These are phyloP conservation scores for Anaspis maculata DNA, from an alignment of 2,888 invertebrate species.

Conservation along the genomic window DNA sequence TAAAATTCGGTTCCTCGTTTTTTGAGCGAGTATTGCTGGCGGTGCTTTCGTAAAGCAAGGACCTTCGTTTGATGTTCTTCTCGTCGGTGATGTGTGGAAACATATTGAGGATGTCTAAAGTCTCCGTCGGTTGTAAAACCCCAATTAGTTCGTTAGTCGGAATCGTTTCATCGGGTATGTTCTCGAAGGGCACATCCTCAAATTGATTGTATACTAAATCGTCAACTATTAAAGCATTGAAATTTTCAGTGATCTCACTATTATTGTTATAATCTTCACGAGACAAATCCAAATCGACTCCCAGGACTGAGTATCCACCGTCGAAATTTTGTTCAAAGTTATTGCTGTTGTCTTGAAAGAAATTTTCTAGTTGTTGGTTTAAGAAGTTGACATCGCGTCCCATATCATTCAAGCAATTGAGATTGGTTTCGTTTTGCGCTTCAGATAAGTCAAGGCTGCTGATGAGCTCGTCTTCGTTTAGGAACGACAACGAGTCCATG, in stretches of 20 bases:
- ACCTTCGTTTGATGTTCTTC: conserved; percentile 35
- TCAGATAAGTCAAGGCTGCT: neutral
- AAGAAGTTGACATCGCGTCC: conserved; percentile 7
- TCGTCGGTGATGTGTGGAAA: conserved; percentile 39
- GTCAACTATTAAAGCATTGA: conserved; percentile 18
- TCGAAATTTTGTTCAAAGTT: too few relatives aligned
- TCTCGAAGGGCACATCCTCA: conserved; percentile 20
- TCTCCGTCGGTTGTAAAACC: conserved; percentile 11
- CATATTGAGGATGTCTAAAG: conserved; percentile 29
- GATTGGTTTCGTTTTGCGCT: neutral
- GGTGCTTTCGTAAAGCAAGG: conserved; percentile 37
- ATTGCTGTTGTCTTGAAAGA: conserved; percentile 6
- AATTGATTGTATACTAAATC: conserved; percentile 19
- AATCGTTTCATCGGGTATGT: conserved; percentile 3
- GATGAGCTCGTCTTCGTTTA: conserved; percentile 1
- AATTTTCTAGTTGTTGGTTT: conserved; percentile 11
- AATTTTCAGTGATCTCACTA: conserved; percentile 15
- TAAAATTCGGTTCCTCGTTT: conserved; percentile 2
- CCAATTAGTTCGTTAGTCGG: neutral
- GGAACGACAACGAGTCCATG: neutral
- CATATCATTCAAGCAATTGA: conserved; percentile 3
- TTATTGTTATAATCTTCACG: conserved; percentile 17
- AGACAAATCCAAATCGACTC: conserved; percentile 29
- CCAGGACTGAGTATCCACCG: conserved; percentile 28
- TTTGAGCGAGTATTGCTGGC: conserved; percentile 11